phyloP scores from a whole-genome alignment of 2,113 vertebrate species.

The Sylvilagus bachmani region DNA sequence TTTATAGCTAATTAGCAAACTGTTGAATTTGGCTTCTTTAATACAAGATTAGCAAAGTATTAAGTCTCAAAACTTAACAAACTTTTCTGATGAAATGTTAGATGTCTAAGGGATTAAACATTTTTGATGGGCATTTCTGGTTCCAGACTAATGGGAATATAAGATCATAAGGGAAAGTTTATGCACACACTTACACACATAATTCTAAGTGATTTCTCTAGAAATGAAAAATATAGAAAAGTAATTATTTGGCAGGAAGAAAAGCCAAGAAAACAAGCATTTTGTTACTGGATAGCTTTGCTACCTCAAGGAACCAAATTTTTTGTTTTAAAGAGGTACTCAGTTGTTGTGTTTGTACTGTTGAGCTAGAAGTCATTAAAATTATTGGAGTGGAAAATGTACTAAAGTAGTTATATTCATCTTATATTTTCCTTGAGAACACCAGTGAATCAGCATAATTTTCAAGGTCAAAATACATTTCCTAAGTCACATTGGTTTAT shows the following conservation, averaged over 20 bases:
- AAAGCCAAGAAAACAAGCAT: slow-evolving; percentile 43
- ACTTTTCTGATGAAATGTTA: background rate
- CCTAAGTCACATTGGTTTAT: slow-evolving; percentile 43
- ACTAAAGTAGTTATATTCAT: background rate
- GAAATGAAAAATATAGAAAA: slow-evolving; percentile 12
- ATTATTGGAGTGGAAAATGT: slow-evolving; percentile 45
- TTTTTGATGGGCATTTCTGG: background rate
- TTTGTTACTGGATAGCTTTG: slow-evolving; percentile 3
- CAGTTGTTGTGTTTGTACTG: background rate
- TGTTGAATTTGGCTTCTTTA: slow-evolving; percentile 20
- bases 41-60: background rate
- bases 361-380: slow-evolving; percentile 47
- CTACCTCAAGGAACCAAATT: background rate
- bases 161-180: background rate
- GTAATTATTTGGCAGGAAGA: slow-evolving; percentile 19
- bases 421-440: slow-evolving; percentile 47
- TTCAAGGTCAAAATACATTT: slow-evolving; percentile 61
- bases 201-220: slow-evolving; percentile 5
- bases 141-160: background rate
- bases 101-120: background rate
- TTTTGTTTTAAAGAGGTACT: slow-evolving; percentile 42
- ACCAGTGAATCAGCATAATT: slow-evolving; percentile 53
- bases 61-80: slow-evolving; percentile 13
- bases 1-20: background rate
- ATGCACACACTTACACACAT: background rate